Evolutionary conservation across 2,797 vertebrate species (phyloP).

Genomic region (Phoxinus dragarum): DNA sequence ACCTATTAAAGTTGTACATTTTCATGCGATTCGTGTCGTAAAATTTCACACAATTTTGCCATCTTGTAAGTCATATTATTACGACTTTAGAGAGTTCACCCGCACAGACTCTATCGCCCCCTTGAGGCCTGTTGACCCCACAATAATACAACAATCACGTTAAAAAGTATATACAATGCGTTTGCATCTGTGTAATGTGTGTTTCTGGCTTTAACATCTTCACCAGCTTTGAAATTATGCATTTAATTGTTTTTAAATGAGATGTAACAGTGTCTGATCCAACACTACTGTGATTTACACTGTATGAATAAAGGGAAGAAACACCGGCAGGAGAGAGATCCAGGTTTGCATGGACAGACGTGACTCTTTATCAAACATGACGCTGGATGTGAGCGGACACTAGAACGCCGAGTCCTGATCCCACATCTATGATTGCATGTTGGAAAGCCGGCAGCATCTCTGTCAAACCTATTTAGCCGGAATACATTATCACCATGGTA

Average conservation of each 20-base stretch:
- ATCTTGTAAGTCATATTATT: not conserved
- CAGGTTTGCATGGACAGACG: not conserved
- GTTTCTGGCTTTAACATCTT: not conserved
- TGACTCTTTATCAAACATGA: not conserved
- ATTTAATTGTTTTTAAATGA: not conserved
- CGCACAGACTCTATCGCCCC: no score
- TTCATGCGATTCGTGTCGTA: not conserved
- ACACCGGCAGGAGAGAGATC: not conserved
- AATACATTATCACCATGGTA: conserved; percentile 33
- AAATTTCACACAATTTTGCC: not conserved
- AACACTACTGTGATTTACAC: not conserved
- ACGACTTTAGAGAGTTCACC: no score
- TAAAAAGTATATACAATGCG: no score
- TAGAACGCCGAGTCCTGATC: not conserved
- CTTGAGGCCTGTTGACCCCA: no score
- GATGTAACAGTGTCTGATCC: not conserved
- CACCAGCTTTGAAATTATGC: no score
- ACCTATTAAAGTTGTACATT: not conserved
- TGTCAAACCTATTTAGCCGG: conserved; percentile 8
- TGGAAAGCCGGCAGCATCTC: conserved; percentile 7
- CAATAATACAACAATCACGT: not conserved
- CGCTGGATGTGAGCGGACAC: not conserved
- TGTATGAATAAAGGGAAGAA: no score
- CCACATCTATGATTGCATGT: not conserved
- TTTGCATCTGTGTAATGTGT: not conserved